Evolutionary conservation across 2,797 vertebrate genomes (phyloP).

Genomic region (Xiphorhynchus erythropygius): DNA sequence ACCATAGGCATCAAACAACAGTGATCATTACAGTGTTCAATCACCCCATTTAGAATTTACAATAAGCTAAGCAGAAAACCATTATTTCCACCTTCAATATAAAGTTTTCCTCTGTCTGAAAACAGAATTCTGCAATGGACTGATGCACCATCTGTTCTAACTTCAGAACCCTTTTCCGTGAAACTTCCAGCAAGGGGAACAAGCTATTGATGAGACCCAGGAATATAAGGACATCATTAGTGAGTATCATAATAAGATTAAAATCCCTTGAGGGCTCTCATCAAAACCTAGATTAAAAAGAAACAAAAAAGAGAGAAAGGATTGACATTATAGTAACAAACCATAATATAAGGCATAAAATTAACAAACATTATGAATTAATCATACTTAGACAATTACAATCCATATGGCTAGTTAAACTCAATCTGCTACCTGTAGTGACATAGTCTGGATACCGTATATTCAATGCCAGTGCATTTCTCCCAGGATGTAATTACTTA

Average conservation of each 20-base stretch:
- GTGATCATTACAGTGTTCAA: slow-evolving; percentile 73
- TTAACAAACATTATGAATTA: slow-evolving; percentile 95
- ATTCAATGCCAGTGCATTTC: slow-evolving; percentile 34
- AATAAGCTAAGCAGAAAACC: slow-evolving; percentile 82
- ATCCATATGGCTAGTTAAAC: slow-evolving; percentile 99
- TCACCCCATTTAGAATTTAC: slow-evolving; percentile 80
- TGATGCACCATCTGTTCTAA: slow-evolving; percentile 84
- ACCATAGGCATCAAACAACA: slow-evolving; percentile 68
- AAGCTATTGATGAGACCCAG: slow-evolving; percentile 83
- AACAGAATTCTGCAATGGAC: slow-evolving; percentile 80
- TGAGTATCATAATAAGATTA: slow-evolving; percentile 85
- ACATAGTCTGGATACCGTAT: slow-evolving; percentile 64
- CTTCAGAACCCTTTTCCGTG: slow-evolving; percentile 77
- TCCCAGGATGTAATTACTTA: slow-evolving; percentile 67
- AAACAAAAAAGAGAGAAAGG: slow-evolving; percentile 61
- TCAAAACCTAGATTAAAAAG: slow-evolving; percentile 76
- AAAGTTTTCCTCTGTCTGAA: slow-evolving; percentile 89
- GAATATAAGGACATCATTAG: slow-evolving; percentile 83
- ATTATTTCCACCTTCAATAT: slow-evolving; percentile 86
- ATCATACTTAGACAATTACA: slow-evolving; percentile 93
- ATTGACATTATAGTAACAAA: slow-evolving; percentile 84
- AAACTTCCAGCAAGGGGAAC: slow-evolving; percentile 84
- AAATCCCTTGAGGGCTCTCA: slow-evolving; percentile 86
- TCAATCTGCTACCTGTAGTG: slow-evolving; percentile 90
- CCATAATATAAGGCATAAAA: slow-evolving; percentile 95